Evolutionary conservation across 1,140 invertebrate species (phyloP).

Genomic region (Trichonephila inaurata): DNA sequence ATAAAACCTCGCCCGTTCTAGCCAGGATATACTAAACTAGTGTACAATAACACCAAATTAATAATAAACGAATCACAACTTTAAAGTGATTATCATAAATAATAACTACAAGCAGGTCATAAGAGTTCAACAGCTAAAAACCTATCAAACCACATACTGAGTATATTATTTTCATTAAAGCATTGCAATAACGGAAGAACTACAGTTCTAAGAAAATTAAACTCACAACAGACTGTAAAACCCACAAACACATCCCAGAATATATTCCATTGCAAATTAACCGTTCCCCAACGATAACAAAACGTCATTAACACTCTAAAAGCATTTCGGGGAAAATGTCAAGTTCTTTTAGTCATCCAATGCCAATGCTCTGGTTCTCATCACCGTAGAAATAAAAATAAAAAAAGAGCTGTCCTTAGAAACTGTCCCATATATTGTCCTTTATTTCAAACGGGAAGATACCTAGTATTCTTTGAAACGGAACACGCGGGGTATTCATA

Average conservation of each 20-base stretch:
- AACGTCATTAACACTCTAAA: neutral
- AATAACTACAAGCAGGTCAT: too few relatives aligned
- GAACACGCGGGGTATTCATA: neutral
- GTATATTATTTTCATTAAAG: neutral
- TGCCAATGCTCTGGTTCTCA: neutral
- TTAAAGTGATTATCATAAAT: too few relatives aligned
- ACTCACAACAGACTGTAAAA: too few relatives aligned
- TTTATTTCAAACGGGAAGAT: neutral
- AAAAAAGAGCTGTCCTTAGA: neutral
- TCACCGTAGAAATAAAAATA: neutral
- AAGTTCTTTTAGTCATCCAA: neutral
- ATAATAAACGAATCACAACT: too few relatives aligned
- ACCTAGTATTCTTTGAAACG: neutral
- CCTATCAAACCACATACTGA: too few relatives aligned
- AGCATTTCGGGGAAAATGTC: neutral
- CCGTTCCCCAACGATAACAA: neutral
- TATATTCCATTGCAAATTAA: neutral
- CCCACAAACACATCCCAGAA: neutral
- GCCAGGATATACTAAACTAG: too few relatives aligned
- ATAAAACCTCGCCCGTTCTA: too few relatives aligned
- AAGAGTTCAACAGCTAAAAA: too few relatives aligned
- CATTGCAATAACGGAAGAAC: neutral
- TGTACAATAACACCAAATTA: too few relatives aligned
- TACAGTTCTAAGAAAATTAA: too few relatives aligned
- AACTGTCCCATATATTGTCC: slow-evolving; percentile 19